Base-by-base conservation (phyloP, 1,140 invertebrate species). In the Microplitis demolitor region DNA sequence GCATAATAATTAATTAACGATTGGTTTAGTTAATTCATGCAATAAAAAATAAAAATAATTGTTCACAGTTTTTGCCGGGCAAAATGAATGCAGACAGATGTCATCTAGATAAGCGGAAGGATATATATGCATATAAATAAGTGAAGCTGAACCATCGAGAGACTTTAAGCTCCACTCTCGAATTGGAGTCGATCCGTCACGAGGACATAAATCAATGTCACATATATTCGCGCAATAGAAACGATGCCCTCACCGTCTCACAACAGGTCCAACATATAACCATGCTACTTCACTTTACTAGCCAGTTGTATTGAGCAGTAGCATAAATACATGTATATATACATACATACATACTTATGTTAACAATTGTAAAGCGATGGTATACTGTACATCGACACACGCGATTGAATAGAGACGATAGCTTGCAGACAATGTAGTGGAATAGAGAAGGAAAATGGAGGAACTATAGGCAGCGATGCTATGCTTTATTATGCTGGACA, bases 401-500 rank as follows among this genome's bases (percentile, higher is more conserved):
- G 24, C 62, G 62, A 53, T 53, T 16, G 50, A 53, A 39, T 54
- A 39, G 66, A 67, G 37, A 39, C 72, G 60, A 56, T 53, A 61
- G 45, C 39, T n/a, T 51, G 39, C 16, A 62, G 51, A 68, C 58
- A 61, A 16, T n/a, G 34, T 69, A 69, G 54, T 16, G 39, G 33
- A 37, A 69, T 45, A 45, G 51, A 66, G 60, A 73, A 9, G 24
- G 16, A 16, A 56, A 56, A 73, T 58, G 31, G 60, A 67, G 69
- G 64, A 60, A 66, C 50, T 66, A 79, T 75, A 75, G 76, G 76
- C 73, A 77, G 74, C 71, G 72, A 66, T 73, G 74, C 77, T 73
- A 76, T 78, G 80, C 82, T 84, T 82, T 82, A 84, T 84, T 83
- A 83, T 82, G 79, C 83, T 81, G 81, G 81, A 85, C 82, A 85